Evolutionary conservation across 2,113 vertebrate species (phyloP), one percentile per base, ranked within the genome.

Genomic region (Prinia subflava): DNA sequence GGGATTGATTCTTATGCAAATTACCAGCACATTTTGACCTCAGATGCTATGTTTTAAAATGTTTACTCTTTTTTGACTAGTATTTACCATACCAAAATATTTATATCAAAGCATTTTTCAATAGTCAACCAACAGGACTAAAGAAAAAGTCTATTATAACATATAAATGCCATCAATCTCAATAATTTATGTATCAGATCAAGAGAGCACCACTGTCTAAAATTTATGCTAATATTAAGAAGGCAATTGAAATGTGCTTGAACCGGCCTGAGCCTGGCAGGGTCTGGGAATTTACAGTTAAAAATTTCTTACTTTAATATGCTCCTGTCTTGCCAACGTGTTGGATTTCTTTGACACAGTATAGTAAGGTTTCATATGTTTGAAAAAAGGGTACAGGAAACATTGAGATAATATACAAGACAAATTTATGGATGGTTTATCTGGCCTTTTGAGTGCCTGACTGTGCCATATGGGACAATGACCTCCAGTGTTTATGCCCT

Each of bases 401-500:
- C 23, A 42, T 1, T 74, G 59, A 70, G 56, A 86, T 74, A 80
- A 44, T 8, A 81, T 57, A 5, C 7, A 81, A 83, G 76, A 46
- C 7, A n/a, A 56, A 63, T 70, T 47, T 44, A 59, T 30, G 25
- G 11, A 4, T 41, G 44, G 30, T 71, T 71, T 22, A 39, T 70
- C 33, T 59, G 39, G 20, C 9, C 21, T 55, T 2, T 12, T 1
- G 6, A 46, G 20, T 24, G 35, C 21, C 14, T 77, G 52, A 14
- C 4, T 0, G 0, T n/a, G 33, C 17, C 46, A 7, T 33, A 19
- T 2, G 44, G 25, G 23, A 22, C 2, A 3, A 19, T 27, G 46
- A 69, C 8, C 35, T 88, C 46, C 2, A 0, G 15, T 57, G 23
- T 12, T 53, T 35, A 10, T 44, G 30, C 8, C 11, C 39, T n/a